Percentiles rank a stretch among this genome's conserved stretches.
Conservation (phyloP, 2,797 vertebrate species). For the Neomorphus geoffroyi region DNA sequence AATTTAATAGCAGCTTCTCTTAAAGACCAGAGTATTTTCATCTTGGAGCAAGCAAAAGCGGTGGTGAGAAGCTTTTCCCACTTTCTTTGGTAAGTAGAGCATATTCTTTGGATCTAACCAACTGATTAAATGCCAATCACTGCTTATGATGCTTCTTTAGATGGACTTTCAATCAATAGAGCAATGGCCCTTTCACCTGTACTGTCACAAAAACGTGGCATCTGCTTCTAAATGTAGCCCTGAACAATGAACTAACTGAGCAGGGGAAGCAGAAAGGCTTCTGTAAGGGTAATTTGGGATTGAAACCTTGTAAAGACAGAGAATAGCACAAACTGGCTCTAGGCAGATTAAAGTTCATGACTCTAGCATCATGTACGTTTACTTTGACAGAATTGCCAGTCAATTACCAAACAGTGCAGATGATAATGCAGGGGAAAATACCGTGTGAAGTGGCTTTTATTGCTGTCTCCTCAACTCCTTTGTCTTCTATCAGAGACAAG, state of each 20-base stretch:
- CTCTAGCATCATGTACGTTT: background rate
- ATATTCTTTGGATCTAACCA: background rate
- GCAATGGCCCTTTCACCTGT: background rate
- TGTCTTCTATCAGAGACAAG: background rate
- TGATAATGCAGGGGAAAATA: background rate
- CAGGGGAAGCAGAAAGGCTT: background rate
- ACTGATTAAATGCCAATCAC: constrained; percentile 35
- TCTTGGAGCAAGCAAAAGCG: background rate
- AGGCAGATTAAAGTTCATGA: background rate
- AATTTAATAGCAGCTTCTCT: background rate
- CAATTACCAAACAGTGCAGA: background rate
- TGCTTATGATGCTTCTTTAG: background rate
- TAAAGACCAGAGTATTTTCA: constrained; percentile 8
- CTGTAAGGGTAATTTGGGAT: background rate
- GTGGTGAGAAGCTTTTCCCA: background rate
- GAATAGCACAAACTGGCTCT: background rate
- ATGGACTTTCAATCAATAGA: constrained; percentile 28
- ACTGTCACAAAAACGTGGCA: constrained; percentile 4
- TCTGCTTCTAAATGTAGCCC: constrained; percentile 34
- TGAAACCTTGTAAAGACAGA: background rate
- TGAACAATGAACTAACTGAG: background rate
- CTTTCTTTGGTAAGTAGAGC: background rate
- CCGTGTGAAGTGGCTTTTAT: background rate
- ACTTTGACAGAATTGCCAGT: background rate
- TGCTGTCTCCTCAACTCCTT: background rate